phyloP scores from a whole-genome alignment of 2,113 vertebrate genomes.

The Rhipidura dahli region DNA sequence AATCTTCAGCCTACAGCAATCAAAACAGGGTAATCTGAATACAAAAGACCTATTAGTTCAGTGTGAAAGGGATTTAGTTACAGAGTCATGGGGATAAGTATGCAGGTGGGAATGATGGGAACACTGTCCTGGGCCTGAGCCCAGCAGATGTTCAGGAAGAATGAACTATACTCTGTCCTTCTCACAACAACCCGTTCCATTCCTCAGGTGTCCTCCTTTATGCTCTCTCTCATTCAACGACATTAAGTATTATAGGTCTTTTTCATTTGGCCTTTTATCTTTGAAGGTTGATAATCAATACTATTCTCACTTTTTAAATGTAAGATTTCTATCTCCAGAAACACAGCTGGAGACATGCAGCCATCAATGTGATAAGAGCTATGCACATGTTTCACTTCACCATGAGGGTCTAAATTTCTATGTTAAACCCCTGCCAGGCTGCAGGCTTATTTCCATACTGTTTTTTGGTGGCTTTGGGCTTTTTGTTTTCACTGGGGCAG shows the following conservation, averaged over 20 bases:
- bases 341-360: neutral
- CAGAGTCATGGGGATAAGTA: neutral
- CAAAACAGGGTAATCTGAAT: slow-evolving; percentile 6
- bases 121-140: neutral
- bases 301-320: neutral
- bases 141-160: neutral
- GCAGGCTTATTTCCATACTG: neutral
- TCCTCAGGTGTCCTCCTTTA: neutral
- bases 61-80: neutral
- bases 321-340: neutral
- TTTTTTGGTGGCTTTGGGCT: neutral
- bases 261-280: neutral
- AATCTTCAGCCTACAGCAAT: neutral
- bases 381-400: neutral
- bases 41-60: neutral
- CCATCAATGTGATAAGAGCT: neutral
- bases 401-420: neutral
- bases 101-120: neutral
- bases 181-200: neutral
- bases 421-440: neutral
- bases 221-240: neutral
- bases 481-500: neutral
- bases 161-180: neutral
- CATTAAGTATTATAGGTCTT: neutral
- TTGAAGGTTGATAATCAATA: neutral